These are phyloP conservation scores for Formica exsecta DNA, from an alignment of 1,140 invertebrate genomes.

Conservation along the genomic window DNA sequence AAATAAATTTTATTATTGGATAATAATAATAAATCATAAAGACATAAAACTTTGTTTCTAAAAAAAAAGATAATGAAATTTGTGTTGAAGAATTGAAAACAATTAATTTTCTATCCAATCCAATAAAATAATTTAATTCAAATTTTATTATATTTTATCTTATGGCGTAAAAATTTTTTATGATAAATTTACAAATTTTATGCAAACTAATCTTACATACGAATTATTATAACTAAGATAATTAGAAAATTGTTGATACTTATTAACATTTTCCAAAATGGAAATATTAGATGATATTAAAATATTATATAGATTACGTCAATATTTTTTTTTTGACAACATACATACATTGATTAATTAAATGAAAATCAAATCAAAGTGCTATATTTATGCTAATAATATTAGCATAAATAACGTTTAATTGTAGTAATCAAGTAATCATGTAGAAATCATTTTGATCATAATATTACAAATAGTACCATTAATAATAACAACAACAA, in stretches of 20 bases:
- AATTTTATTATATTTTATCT: no score
- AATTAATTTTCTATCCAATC: no score
- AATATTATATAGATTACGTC: background rate
- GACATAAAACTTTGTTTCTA: no score
- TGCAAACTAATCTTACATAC: background rate
- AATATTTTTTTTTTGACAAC: background rate
- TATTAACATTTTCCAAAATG: background rate
- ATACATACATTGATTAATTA: background rate
- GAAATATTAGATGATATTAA: background rate
- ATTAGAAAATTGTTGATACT: background rate
- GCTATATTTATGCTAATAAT: background rate
- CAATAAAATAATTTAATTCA: no score
- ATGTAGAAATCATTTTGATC: slow-evolving; percentile 13
- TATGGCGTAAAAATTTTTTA: background rate
- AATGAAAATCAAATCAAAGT: slow-evolving; percentile 19
- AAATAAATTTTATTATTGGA: no score
- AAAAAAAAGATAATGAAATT: no score
- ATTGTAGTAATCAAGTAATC: slow-evolving; percentile 15
- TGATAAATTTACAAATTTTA: background rate
- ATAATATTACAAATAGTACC: background rate
- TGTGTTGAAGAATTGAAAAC: no score
- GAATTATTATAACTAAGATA: background rate
- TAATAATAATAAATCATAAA: no score
- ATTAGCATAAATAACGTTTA: slow-evolving; percentile 1
- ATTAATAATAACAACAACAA: slow-evolving; percentile 17